phyloP scores from a whole-genome alignment of 2,113 vertebrate genomes.

The Podarcis raffonei region DNA sequence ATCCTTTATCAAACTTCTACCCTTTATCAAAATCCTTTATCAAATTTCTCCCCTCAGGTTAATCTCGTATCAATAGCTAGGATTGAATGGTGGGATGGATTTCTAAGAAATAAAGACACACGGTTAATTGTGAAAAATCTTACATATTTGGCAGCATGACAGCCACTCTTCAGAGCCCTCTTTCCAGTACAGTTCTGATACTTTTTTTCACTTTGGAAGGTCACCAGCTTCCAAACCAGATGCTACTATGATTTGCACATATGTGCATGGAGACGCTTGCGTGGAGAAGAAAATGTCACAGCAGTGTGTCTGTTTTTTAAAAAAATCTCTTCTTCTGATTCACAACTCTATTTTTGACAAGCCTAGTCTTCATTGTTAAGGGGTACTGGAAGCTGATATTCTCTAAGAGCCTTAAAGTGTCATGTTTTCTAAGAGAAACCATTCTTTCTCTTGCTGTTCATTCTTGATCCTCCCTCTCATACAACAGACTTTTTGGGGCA shows the following conservation, averaged over 20 bases:
- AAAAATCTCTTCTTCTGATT: neutral
- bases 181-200: slow-evolving; percentile 27
- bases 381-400: slow-evolving; percentile 16
- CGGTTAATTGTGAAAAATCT: slow-evolving; percentile 45
- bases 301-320: neutral
- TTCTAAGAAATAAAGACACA: slow-evolving; percentile 26
- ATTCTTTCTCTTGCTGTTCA: neutral
- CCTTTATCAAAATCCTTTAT: no score
- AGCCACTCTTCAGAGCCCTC: slow-evolving; percentile 6
- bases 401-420: slow-evolving; percentile 35
- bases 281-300: accelerated
- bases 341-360: neutral
- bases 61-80: neutral
- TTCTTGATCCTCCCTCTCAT: neutral
- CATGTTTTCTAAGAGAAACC: slow-evolving; percentile 28
- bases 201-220: slow-evolving; percentile 40
- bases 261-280: accelerated
- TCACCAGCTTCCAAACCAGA: neutral
- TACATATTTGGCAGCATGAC: slow-evolving; percentile 5
- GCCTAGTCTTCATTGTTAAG: neutral
- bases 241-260: neutral
- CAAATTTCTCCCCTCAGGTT: neutral
- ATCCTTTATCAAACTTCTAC: no score
- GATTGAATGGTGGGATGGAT: neutral
- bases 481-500: neutral